phyloP scores from a whole-genome alignment of 2,113 vertebrate species.

The Nipponia nippon region DNA sequence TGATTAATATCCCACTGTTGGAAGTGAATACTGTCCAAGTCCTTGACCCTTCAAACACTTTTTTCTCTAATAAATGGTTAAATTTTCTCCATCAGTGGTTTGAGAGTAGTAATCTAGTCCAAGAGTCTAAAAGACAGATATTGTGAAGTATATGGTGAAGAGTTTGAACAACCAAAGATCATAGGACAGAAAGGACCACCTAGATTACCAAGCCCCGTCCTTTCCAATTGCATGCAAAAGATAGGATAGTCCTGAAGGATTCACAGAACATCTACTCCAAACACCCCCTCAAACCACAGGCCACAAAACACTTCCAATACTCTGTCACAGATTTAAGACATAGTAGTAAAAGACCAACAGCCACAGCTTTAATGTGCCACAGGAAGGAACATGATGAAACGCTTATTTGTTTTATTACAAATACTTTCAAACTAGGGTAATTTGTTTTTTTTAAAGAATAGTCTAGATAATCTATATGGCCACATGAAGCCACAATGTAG shows the following conservation, averaged over 20 bases:
- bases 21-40: constrained; percentile 39
- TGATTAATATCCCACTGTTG: constrained; percentile 38
- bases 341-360: not conserved
- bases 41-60: constrained; percentile 35
- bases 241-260: not conserved
- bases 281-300: constrained; percentile 53
- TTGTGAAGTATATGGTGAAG: not conserved
- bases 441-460: constrained; percentile 59
- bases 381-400: constrained; percentile 57
- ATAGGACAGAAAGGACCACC: constrained; percentile 8
- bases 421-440: constrained; percentile 44
- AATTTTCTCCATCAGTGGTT: constrained; percentile 62
- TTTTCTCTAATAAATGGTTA: constrained; percentile 48
- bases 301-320: constrained; percentile 10
- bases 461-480: constrained; percentile 18
- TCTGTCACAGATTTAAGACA: constrained; percentile 3
- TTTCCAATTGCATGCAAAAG: not conserved
- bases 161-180: constrained; percentile 36
- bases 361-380: not conserved
- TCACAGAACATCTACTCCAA: constrained; percentile 17
- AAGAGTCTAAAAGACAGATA: constrained; percentile 26
- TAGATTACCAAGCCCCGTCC: not conserved
- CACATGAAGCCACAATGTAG: not conserved
- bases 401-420: constrained; percentile 55
- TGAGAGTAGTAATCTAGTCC: constrained; percentile 28